Evolutionary conservation across 64 coral and sea anemone genomes (phyloP).

Genomic region (Montipora cactus): DNA sequence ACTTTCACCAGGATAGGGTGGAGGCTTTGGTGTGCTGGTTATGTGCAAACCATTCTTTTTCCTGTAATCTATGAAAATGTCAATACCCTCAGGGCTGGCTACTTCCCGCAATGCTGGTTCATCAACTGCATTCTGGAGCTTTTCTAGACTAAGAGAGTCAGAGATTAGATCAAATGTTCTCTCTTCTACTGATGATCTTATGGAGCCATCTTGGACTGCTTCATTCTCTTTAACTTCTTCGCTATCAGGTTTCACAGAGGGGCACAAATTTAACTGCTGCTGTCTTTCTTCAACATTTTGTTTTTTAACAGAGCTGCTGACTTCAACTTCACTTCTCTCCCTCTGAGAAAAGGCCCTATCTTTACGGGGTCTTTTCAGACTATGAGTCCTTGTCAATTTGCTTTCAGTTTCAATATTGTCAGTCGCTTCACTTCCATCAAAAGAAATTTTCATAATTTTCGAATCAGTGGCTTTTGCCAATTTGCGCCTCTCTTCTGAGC

Average conservation of each 20-base stretch:
- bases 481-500: slow-evolving; percentile 9
- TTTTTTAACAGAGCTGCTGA: not conserved
- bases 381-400: slow-evolving; percentile 41
- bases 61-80: slow-evolving; percentile 79
- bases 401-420: slow-evolving; percentile 61
- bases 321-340: not conserved
- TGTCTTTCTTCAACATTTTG: not conserved
- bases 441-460: slow-evolving; percentile 49
- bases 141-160: not conserved
- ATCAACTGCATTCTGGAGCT: not conserved
- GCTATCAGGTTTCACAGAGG: not conserved
- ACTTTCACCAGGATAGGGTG: slow-evolving; percentile 1
- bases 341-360: slow-evolving; percentile 38
- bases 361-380: slow-evolving; percentile 40
- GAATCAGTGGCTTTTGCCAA: not conserved
- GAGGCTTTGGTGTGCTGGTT: slow-evolving; percentile 65
- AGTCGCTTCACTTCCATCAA: slow-evolving; percentile 59
- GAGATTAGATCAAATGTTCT: not conserved
- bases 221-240: not conserved
- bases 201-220: not conserved
- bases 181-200: not conserved
- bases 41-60: slow-evolving; percentile 60
- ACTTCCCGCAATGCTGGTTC: not conserved
- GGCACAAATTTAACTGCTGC: not conserved
- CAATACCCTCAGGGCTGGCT: slow-evolving; percentile 64